Conservation (phyloP, 2,797 vertebrate genomes). For the Tamandua tetradactyla region DNA sequence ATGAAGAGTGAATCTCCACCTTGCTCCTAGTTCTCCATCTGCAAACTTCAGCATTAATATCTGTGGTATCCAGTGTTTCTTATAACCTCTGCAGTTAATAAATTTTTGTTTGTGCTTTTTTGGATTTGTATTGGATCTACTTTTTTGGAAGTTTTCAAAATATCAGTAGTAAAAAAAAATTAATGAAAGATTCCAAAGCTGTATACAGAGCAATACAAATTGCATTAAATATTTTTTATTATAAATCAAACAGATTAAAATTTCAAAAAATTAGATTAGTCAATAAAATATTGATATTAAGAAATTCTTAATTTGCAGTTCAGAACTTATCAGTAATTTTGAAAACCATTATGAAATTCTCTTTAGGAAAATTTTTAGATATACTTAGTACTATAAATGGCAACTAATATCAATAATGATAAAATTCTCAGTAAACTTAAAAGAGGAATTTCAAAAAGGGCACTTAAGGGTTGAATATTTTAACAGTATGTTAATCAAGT, state of each 20-base stretch:
- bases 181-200: neutral
- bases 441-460: neutral
- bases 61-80: neutral
- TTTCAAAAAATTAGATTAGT: neutral
- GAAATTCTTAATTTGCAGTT: neutral
- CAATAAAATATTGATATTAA: neutral
- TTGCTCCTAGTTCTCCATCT: neutral
- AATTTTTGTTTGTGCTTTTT: neutral
- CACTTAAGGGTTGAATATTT: neutral
- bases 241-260: neutral
- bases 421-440: neutral
- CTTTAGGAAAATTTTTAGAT: neutral
- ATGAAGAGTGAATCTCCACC: neutral
- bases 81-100: neutral
- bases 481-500: neutral
- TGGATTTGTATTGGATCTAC: neutral
- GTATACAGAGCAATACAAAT: neutral
- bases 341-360: neutral
- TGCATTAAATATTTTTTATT: neutral
- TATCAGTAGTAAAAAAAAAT: neutral
- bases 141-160: neutral
- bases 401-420: neutral
- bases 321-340: neutral
- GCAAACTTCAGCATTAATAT: neutral
- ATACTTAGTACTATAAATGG: neutral